These are phyloP conservation scores for Nymphalis io DNA, from an alignment of 1,140 invertebrate genomes.

Conservation along the genomic window DNA sequence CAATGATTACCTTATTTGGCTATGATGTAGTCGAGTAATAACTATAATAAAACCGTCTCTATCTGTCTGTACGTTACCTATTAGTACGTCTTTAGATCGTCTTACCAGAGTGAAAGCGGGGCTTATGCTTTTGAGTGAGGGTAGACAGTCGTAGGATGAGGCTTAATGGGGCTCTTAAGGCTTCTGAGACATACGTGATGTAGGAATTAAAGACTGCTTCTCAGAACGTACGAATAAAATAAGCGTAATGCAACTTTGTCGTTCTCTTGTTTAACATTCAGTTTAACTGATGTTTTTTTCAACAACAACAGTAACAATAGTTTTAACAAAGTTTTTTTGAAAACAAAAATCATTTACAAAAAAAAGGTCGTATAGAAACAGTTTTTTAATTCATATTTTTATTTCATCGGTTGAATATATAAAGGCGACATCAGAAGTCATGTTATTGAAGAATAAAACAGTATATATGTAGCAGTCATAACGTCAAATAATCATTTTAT, in stretches of 20 bases:
- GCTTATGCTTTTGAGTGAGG: conserved; percentile 32
- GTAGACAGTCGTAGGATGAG: conserved; percentile 27
- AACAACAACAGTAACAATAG: no score
- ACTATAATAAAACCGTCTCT: background rate
- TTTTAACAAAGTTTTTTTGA: no score
- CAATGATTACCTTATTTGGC: background rate
- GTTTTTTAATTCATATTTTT: no score
- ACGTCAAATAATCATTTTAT: no score
- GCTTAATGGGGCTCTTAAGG: conserved; percentile 35
- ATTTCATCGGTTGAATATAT: no score
- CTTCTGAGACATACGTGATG: conserved; percentile 29
- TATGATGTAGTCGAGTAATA: background rate
- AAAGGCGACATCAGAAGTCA: no score
- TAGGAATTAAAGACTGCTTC: conserved; percentile 21
- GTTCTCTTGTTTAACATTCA: background rate
- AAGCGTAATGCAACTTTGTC: background rate
- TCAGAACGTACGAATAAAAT: conserved; percentile 5
- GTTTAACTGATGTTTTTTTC: no score
- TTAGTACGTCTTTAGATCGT: conserved; percentile 15
- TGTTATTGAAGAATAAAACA: no score
- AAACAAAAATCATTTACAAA: background rate
- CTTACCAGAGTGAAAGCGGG: conserved; percentile 7
- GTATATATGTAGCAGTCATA: no score
- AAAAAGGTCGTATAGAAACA: no score
- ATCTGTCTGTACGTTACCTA: background rate